Evolutionary conservation across 2,797 vertebrate genomes (phyloP), one percentile per base, ranked within the genome.

Genomic region (Chromis chromis): DNA sequence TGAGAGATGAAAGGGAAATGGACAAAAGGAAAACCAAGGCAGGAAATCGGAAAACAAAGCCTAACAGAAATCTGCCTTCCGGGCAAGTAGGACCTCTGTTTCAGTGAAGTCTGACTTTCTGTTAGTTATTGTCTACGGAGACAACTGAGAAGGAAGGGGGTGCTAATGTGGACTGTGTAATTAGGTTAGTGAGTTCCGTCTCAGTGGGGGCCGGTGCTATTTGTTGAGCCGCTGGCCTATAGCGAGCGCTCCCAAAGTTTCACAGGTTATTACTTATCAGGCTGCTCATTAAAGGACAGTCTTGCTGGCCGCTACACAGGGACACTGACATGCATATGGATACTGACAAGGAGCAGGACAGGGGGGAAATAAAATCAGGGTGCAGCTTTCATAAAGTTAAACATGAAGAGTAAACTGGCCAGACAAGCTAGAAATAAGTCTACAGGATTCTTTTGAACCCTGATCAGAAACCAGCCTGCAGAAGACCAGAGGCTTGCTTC

Each of bases 251-350:
- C 88, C 87, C 86, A 65, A 86, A 82, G 86, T 87, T 90, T 84
- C 85, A 81, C 79, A 85, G 86, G 86, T 85, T 89, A 89, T 91
- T 88, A 88, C 68, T 84, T 66, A 86, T 86, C 72, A 14, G 56
- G 62, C 77, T 79, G 73, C 82, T 90, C 80, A 88, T 89, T 88
- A 82, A 76, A 68, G 68, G 71, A 40, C 63, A 68, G 80, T 57
- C 77, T 65, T 28, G 66, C 42, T 21, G 53, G 33, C 27, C 58
- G 13, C 19, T 56, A 74, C 64, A 42, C 60, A 31, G 76, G 73
- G 73, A 75, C 27, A 13, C 19, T 27, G 31, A 40, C 71, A 46
- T 39, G 44, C 46, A 62, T 71, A 70, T 57, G 81, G 78, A 85
- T 65, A 81, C 54, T 44, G 72, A 54, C 57, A 67, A 27, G 17